Evolutionary conservation across 2,797 vertebrate genomes (phyloP).

Genomic region (Danio aesculapii): DNA sequence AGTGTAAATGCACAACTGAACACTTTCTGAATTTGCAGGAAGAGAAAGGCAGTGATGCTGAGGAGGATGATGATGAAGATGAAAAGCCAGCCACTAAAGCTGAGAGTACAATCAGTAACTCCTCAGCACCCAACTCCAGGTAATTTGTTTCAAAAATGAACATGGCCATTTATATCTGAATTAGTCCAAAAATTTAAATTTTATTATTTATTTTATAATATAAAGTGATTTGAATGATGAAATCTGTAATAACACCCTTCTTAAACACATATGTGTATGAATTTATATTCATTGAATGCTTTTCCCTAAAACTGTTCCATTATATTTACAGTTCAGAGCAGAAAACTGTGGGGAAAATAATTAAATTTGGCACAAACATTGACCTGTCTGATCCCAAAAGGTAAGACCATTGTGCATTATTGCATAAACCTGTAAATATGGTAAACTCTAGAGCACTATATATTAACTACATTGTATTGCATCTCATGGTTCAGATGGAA

Average conservation of each 20-base stretch:
- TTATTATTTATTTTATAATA: neutral
- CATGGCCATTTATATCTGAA: neutral
- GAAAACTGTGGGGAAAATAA: slow-evolving; percentile 89
- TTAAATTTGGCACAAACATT: slow-evolving; percentile 96
- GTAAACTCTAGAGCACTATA: no score
- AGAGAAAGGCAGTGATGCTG: slow-evolving; percentile 91
- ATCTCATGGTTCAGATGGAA: slow-evolving; percentile 85
- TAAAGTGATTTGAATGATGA: neutral
- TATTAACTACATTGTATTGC: neutral
- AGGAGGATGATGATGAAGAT: slow-evolving; percentile 79
- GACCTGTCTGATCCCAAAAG: slow-evolving; percentile 93
- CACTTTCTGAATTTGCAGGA: slow-evolving; percentile 76
- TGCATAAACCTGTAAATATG: neutral
- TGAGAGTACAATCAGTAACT: slow-evolving; percentile 72
- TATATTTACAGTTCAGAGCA: slow-evolving; percentile 79
- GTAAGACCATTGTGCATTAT: slow-evolving; percentile 73
- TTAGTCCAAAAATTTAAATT: neutral
- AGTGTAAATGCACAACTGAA: neutral
- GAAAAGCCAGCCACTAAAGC: slow-evolving; percentile 80
- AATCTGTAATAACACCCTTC: neutral
- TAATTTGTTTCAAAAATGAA: neutral
- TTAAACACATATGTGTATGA: neutral
- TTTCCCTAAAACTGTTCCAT: neutral
- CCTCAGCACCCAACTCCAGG: slow-evolving; percentile 33
- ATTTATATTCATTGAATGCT: neutral